Evolutionary conservation across 2,113 vertebrate genomes (phyloP), one percentile per base, ranked within the genome.

Genomic region (Amphiprion percula): DNA sequence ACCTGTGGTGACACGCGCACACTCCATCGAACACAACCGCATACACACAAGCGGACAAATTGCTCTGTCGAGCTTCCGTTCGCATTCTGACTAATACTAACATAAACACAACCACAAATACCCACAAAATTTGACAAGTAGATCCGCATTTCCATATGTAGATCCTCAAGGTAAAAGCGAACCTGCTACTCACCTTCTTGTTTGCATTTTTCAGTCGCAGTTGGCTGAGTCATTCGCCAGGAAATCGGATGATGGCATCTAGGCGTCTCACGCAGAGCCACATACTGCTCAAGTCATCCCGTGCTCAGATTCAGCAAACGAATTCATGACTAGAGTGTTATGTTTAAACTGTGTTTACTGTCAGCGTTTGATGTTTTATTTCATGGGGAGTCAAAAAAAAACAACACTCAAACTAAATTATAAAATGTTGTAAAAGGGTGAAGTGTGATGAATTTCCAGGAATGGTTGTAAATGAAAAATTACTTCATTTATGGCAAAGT

Each of bases 171-270:
- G 65, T 79, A 80, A 74, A 75, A 56, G 68, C 30, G 1, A 82
- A 86, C 65, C 64, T 69, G 75, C 81, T 81, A 41, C 60, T 79
- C 10, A 14, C 77, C 70, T 21, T 41, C 78, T 87, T 88, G 90
- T 91, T 92, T 90, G 84, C 87, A 88, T 91, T 91, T 91, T 91
- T 88, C 77, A 82, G 62, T 83, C 15, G 59, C 75, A 78, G 80
- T 72, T 61, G 52, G 80, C 24, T 84, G 87, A 91, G 77, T 88
- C 87, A 85, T 87, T 79, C 58, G 16, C 73, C 70, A 77, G 71
- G 58, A 86, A 91, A 87, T 87, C 73, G 80, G 74, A 81, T 71
- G 82, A 79, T 81, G 68, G 68, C 72, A 86, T 88, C 75, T 54
- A 24, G 54, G 55, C 30, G 1, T 82, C 84, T 83, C 86, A 84